A percentile compares a stretch with the other conserved stretches of the same genome.
These are phyloP conservation scores for Pseudocheirus occidentalis DNA, from an alignment of 2,797 vertebrate genomes.

Conservation along the genomic window DNA sequence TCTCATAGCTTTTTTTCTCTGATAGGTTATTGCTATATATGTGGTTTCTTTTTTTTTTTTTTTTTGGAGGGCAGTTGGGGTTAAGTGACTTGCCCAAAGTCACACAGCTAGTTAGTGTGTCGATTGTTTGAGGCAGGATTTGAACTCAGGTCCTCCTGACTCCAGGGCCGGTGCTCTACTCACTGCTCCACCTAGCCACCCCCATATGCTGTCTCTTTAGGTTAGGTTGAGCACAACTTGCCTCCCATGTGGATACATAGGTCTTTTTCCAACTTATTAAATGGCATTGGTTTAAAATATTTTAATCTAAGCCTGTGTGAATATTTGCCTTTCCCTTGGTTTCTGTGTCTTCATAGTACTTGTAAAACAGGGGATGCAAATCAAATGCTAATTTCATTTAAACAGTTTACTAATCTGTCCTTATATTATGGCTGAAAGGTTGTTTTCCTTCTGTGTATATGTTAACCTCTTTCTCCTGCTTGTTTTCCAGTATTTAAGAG, in stretches of 20 bases:
- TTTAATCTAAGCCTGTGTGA: not conserved
- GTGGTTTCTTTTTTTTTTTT: too few species aligned
- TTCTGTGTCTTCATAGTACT: not conserved
- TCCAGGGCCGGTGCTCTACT: too few species aligned
- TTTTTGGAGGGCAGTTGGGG: too few species aligned
- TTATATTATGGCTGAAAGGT: not conserved
- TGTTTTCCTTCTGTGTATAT: conserved; percentile 9
- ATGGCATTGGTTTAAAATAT: not conserved
- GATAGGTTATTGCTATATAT: accelerated
- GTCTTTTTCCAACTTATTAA: not conserved
- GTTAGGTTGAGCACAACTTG: not conserved
- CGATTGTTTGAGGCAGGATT: too few species aligned
- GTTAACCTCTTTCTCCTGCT: not conserved
- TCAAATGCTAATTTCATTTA: not conserved
- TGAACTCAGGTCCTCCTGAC: too few species aligned
- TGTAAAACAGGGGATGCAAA: not conserved
- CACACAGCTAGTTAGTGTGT: too few species aligned
- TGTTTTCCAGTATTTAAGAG: conserved; percentile 7
- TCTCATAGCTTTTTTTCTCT: not conserved
- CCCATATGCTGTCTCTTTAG: not conserved
- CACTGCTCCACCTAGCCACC: too few species aligned
- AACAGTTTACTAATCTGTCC: not conserved
- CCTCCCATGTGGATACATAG: not conserved
- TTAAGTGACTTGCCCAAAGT: too few species aligned
- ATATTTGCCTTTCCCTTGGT: not conserved